Conservation (phyloP, 2,113 vertebrate genomes). For the Anguilla japonica region DNA sequence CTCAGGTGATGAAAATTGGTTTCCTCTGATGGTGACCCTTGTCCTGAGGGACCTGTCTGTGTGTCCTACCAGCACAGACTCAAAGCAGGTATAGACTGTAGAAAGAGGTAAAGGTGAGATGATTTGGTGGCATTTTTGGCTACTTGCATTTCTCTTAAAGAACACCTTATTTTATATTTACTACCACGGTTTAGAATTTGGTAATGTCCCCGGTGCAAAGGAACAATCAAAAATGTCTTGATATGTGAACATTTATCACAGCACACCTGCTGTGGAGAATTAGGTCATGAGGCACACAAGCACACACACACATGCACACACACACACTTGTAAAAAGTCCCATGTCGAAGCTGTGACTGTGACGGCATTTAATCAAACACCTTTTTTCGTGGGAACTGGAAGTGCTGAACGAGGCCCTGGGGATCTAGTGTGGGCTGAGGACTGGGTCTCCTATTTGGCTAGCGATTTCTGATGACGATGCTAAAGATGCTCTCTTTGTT, state of each 20-base stretch:
- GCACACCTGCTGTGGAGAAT: too few species aligned
- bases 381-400: not conserved
- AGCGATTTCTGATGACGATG: not conserved
- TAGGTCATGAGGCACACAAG: not conserved
- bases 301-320: not conserved
- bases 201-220: not conserved
- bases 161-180: not conserved
- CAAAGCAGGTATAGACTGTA: not conserved
- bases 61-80: not conserved
- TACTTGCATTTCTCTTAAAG: not conserved
- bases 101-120: not conserved
- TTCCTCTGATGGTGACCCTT: not conserved
- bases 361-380: conserved; percentile 3
- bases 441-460: not conserved
- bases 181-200: not conserved
- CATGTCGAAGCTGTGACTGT: not conserved
- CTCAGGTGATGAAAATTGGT: not conserved
- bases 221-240: not conserved
- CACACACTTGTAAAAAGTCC: not conserved
- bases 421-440: not conserved
- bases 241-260: not conserved
- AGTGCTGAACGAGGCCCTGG: not conserved
- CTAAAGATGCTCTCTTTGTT: not conserved
- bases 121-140: not conserved
- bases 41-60: not conserved